Conservation (phyloP, 2,888 invertebrate species). For the Malthinus flaveolus region DNA sequence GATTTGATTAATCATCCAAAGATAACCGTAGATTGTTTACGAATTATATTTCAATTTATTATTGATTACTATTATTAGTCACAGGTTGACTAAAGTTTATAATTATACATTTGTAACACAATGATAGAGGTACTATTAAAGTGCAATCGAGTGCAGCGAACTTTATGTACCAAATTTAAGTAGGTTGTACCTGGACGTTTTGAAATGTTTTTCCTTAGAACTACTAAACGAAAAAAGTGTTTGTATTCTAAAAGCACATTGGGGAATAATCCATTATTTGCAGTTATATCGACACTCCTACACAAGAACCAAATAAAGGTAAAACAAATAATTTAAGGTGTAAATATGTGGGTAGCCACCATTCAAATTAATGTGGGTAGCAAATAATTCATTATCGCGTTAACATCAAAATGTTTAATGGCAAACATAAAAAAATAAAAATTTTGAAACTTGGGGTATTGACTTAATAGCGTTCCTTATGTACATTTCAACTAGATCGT, state of each 20-base stretch:
- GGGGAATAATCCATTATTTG: too few species aligned
- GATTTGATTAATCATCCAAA: neutral
- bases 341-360: neutral
- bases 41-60: neutral
- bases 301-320: too few species aligned
- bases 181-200: too few species aligned
- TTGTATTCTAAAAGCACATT: too few species aligned
- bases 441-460: too few species aligned
- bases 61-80: constrained; percentile 10
- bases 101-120: constrained; percentile 12
- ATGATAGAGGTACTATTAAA: constrained; percentile 2
- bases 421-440: too few species aligned
- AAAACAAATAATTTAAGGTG: neutral
- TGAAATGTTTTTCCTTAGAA: too few species aligned
- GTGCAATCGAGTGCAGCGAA: constrained; percentile 8
- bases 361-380: constrained; percentile 2
- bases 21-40: neutral
- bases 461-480: too few species aligned
- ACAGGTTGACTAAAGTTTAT: constrained; percentile 1
- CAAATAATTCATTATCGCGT: neutral
- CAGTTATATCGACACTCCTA: too few species aligned
- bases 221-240: too few species aligned
- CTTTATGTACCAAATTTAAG: neutral
- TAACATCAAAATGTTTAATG: neutral
- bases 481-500: too few species aligned